Evolutionary conservation across 2,888 invertebrate genomes (phyloP).

Genomic region (Sinodicranocentrus sp.): DNA sequence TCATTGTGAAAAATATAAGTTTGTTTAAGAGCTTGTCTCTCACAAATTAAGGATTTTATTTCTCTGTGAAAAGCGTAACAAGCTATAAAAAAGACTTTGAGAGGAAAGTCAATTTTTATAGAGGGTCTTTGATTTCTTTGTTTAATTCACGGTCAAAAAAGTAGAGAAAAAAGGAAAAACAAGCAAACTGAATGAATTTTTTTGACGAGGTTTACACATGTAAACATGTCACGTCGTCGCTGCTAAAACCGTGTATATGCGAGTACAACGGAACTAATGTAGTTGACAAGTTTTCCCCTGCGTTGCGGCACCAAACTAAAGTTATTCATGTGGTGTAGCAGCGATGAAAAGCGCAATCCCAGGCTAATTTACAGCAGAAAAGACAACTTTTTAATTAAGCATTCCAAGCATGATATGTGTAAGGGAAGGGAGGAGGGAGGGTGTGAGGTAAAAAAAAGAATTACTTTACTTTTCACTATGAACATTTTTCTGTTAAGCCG

Average conservation of each 20-base stretch:
- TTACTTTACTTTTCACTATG: conserved; percentile 12
- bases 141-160: too few relatives aligned
- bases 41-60: too few relatives aligned
- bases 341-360: conserved; percentile 17
- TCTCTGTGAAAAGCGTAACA: too few relatives aligned
- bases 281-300: conserved; percentile 18
- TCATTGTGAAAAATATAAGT: too few relatives aligned
- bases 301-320: not conserved
- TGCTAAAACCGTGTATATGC: not conserved
- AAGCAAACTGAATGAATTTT: conserved; percentile 7
- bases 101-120: too few relatives aligned
- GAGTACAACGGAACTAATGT: too few relatives aligned
- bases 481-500: not conserved
- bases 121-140: too few relatives aligned
- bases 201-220: conserved; percentile 4
- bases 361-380: conserved; percentile 28
- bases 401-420: conserved; percentile 3
- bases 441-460: not conserved
- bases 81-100: too few relatives aligned
- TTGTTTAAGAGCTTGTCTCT: too few relatives aligned
- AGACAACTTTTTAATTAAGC: conserved; percentile 34
- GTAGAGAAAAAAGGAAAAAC: not conserved
- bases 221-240: conserved; percentile 32
- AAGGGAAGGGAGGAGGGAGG: not conserved
- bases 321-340: conserved; percentile 24